Conservation (phyloP, 2,888 invertebrate species). For the Pristionchus mayeri region DNA sequence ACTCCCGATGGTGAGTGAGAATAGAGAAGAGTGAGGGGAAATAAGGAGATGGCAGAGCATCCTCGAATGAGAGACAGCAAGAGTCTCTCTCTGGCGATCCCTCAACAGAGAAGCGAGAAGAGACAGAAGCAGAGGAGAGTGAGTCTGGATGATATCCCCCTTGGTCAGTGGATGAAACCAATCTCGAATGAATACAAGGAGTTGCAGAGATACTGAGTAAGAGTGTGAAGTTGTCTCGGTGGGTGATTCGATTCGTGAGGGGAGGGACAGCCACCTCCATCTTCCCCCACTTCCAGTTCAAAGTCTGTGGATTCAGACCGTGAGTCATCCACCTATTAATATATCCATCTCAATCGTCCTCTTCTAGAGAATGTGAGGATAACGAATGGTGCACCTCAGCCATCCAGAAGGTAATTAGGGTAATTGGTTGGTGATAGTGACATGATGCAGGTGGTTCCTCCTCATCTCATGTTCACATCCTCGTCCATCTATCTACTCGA, state of each 20-base stretch:
- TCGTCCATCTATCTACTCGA: slow-evolving; percentile 40
- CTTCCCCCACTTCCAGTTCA: slow-evolving; percentile 49
- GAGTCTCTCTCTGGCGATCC: neutral
- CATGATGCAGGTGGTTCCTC: slow-evolving; percentile 34
- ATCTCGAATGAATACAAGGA: too few relatives aligned
- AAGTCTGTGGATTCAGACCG: slow-evolving; percentile 37
- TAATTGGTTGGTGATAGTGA: too few relatives aligned
- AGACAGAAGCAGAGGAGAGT: neutral
- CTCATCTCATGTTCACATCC: slow-evolving; percentile 26
- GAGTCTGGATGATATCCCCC: neutral
- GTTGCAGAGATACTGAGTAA: neutral
- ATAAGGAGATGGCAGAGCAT: slow-evolving; percentile 3
- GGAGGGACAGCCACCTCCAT: slow-evolving; percentile 29
- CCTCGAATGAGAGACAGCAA: neutral
- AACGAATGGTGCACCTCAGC: neutral
- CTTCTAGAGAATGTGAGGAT: neutral
- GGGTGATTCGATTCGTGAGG: slow-evolving; percentile 39
- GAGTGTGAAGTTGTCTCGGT: slow-evolving; percentile 30
- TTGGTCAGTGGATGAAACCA: too few relatives aligned
- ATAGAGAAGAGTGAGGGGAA: neutral
- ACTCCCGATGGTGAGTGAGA: slow-evolving; percentile 7
- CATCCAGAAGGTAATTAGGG: slow-evolving; percentile 40
- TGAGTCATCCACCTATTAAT: neutral
- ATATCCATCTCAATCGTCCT: neutral
- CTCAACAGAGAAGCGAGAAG: neutral